Percentiles rank a stretch among this genome's conserved stretches.
Conservation (phyloP, 2,113 vertebrate species). For the Actenoides lindsayi region DNA sequence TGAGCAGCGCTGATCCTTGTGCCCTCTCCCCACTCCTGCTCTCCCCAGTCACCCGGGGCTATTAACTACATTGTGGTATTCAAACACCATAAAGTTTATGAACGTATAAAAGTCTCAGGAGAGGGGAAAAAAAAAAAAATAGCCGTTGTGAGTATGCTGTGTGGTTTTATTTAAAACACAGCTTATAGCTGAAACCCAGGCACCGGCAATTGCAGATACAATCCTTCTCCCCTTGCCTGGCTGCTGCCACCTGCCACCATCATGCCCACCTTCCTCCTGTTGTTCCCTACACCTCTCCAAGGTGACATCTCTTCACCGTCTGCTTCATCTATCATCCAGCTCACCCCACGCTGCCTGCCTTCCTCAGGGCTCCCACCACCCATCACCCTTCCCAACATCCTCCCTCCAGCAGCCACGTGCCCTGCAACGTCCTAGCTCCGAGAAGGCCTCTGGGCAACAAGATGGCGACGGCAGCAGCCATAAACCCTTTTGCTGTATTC, state of each 20-base stretch:
- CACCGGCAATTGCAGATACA: background rate
- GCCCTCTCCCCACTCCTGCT: background rate
- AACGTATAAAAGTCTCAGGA: background rate
- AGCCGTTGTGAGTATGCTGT: rapidly evolving
- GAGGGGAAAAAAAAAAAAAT: background rate
- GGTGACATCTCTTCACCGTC: background rate
- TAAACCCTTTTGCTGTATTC: background rate
- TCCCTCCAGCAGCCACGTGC: background rate
- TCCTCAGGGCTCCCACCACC: background rate
- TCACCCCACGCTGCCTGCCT: rapidly evolving
- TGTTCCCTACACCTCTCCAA: background rate
- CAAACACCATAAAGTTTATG: background rate
- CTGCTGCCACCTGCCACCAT: rapidly evolving
- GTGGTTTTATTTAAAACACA: background rate
- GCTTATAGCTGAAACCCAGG: background rate
- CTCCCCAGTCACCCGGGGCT: rapidly evolving
- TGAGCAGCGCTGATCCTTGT: background rate
- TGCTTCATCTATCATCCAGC: background rate
- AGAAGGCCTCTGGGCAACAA: background rate
- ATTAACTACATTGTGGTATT: background rate
- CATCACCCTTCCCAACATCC: rapidly evolving
- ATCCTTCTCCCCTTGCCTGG: background rate
- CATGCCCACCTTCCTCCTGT: rapidly evolving
- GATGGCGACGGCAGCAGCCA: background rate
- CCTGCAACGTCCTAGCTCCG: rapidly evolving